These are phyloP conservation scores for Pseudococcus jackbeardsleyi DNA, from an alignment of 2,888 invertebrate species.

Conservation along the genomic window DNA sequence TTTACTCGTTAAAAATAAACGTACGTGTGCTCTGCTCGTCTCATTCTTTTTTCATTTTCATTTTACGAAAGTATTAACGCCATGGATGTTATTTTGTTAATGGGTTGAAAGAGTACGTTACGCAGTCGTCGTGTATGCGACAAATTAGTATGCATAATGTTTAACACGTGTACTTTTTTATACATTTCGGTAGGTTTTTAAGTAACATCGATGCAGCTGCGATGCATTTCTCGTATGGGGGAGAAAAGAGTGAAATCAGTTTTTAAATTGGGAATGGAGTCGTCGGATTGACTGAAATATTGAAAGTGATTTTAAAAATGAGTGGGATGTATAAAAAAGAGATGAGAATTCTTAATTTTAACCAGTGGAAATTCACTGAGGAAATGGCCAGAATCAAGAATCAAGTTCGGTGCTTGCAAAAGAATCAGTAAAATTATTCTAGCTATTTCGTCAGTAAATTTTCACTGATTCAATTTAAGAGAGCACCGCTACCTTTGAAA, in stretches of 20 bases:
- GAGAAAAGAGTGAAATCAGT: neutral
- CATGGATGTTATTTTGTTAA: neutral
- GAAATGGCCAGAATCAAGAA: too few species aligned
- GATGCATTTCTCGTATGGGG: neutral
- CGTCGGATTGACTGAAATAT: neutral
- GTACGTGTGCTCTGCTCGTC: neutral
- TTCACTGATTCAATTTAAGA: too few species aligned
- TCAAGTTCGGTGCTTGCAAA: too few species aligned
- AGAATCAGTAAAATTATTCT: too few species aligned
- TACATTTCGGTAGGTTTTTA: neutral
- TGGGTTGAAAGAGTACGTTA: neutral
- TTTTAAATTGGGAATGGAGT: neutral
- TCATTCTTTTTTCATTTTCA: neutral
- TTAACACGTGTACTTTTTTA: neutral
- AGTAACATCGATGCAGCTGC: neutral
- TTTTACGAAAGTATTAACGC: neutral
- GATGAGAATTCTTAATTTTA: too few species aligned
- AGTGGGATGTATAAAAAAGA: neutral
- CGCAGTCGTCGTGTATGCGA: neutral
- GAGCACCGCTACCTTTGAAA: too few species aligned
- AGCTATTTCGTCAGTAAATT: too few species aligned
- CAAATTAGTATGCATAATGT: constrained; percentile 8
- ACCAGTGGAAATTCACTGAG: too few species aligned
- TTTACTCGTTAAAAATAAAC: constrained; percentile 23
- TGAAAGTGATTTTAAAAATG: neutral